Conservation (phyloP, 1,140 invertebrate genomes). For the Zophobas morio region DNA sequence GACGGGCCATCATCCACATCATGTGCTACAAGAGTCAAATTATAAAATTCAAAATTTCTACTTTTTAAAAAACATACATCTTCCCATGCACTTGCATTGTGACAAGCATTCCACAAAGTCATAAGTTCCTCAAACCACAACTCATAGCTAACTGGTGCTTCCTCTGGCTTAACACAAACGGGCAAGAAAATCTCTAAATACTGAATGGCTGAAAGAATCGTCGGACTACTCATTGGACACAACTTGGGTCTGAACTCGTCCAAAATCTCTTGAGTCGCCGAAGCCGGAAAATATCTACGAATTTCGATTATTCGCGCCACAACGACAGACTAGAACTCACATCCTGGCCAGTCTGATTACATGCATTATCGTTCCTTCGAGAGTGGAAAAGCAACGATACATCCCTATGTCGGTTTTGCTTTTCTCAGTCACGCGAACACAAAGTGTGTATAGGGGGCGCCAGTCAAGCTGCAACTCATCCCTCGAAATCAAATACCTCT, state of each 20-base stretch:
- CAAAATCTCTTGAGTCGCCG: slow-evolving; percentile 90
- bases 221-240: slow-evolving; percentile 77
- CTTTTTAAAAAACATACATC: slow-evolving; percentile 70
- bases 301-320: not conserved
- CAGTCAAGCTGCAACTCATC: slow-evolving; percentile 88
- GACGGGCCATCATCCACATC: slow-evolving; percentile 80
- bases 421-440: slow-evolving; percentile 63
- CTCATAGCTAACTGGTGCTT: slow-evolving; percentile 77
- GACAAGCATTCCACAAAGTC: slow-evolving; percentile 82
- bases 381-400: slow-evolving; percentile 74
- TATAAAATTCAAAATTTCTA: slow-evolving; percentile 38
- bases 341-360: slow-evolving; percentile 70
- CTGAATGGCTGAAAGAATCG: slow-evolving; percentile 74
- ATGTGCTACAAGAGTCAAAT: slow-evolving; percentile 72
- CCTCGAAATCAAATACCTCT: slow-evolving; percentile 81
- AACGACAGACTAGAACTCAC: slow-evolving; percentile 67
- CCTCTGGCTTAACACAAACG: slow-evolving; percentile 74
- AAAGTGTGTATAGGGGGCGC: slow-evolving; percentile 87
- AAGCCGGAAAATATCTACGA: slow-evolving; percentile 81
- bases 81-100: slow-evolving; percentile 81
- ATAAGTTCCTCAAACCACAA: slow-evolving; percentile 91
- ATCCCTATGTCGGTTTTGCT: slow-evolving; percentile 71
- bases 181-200: slow-evolving; percentile 86
- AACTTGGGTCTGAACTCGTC: slow-evolving; percentile 85
- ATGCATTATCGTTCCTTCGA: slow-evolving; percentile 69